Conservation (phyloP, 23 tunicate genomes). For the Clavelina lepadiformis region DNA sequence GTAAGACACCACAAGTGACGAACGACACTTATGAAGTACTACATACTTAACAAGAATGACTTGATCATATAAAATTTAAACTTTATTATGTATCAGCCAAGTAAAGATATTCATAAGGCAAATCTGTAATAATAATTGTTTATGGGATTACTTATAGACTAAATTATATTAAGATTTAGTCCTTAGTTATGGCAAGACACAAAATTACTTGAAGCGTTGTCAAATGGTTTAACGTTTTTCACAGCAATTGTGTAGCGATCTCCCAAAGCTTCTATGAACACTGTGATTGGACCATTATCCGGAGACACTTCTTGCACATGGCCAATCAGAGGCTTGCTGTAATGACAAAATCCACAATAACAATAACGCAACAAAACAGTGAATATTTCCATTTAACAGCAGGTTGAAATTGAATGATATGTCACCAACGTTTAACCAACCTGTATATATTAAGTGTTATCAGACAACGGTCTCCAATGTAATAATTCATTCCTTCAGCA, state of each 20-base stretch:
- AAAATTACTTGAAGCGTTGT: conserved; percentile 18
- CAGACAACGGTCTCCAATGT: conserved; percentile 57
- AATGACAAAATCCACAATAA: background rate
- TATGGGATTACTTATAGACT: too few species aligned
- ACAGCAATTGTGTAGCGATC: conserved; percentile 47
- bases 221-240: conserved; percentile 41
- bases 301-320: conserved; percentile 76
- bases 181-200: too few species aligned
- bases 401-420: too few species aligned
- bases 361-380: background rate
- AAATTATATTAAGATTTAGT: too few species aligned
- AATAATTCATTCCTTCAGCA: conserved; percentile 51
- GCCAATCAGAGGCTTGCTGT: conserved; percentile 57
- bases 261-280: conserved; percentile 50
- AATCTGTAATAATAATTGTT: too few species aligned
- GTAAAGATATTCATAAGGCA: too few species aligned
- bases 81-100: too few species aligned
- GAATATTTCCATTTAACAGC: background rate
- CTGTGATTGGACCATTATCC: conserved; percentile 60
- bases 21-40: too few species aligned
- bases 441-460: conserved; percentile 48
- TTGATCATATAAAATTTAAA: too few species aligned
- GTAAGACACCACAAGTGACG: too few species aligned
- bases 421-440: conserved; percentile 17
- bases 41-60: too few species aligned